Evolutionary conservation across 2,797 vertebrate species (phyloP).

Genomic region (Sylvia borin): DNA sequence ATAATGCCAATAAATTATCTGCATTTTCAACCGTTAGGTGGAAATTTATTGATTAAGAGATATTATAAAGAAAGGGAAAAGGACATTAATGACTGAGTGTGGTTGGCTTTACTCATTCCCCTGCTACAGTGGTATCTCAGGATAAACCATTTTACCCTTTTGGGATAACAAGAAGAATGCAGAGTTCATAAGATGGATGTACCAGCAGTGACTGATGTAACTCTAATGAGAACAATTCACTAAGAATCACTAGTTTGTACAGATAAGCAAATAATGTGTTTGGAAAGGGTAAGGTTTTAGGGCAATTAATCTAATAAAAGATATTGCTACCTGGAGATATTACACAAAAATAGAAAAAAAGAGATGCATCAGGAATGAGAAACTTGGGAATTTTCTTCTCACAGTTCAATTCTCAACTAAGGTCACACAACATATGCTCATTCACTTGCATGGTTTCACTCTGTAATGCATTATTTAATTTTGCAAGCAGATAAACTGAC

Average conservation of each 20-base stretch:
- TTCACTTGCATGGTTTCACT: background rate
- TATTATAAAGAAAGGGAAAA: background rate
- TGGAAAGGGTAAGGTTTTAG: background rate
- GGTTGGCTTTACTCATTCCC: background rate
- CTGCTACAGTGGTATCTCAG: background rate
- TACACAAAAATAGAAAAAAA: background rate
- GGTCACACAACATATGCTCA: background rate
- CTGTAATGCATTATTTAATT: background rate
- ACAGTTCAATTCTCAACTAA: background rate
- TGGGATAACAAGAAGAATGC: background rate
- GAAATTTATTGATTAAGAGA: background rate
- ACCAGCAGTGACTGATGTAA: background rate
- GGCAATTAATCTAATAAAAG: background rate
- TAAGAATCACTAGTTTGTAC: background rate
- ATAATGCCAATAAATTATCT: background rate
- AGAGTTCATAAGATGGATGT: background rate
- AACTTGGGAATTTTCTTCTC: background rate
- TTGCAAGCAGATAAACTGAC: background rate
- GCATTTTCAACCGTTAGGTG: background rate
- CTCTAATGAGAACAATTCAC: background rate
- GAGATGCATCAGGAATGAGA: background rate
- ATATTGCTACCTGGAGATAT: background rate
- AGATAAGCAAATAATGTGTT: background rate
- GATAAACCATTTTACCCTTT: background rate
- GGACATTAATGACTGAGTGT: background rate